Base-by-base conservation (phyloP, 2,888 invertebrate genomes). In the Adineta ricciae region DNA sequence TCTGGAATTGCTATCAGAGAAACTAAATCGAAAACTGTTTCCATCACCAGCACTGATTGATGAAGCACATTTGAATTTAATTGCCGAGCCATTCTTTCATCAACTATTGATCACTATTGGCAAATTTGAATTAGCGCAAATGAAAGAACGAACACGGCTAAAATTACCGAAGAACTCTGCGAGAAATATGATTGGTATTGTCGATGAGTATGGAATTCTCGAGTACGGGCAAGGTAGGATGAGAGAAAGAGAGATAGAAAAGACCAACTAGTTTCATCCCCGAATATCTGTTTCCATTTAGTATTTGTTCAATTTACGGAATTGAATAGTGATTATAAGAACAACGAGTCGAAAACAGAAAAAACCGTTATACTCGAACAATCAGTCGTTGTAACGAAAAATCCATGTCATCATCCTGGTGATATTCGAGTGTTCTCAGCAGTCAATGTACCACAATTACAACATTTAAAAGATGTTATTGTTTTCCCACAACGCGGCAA, bases 331-430 rank as follows among this genome's bases (percentile, higher is more conserved):
- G 16, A 32, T 7, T 50, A 50, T 50, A 50, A 2, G 3, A 50
- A 50, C 19, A 11, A 46, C 11, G 19, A 50, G 14, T 19, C 14
- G 14, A 19, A 50, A 16, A 16, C 3, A 7, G 5, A 2, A 50
- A 50, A 50, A 50, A 19, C 50, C 3, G 50, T 50, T 50, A 50
- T 50, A 7, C 50, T 50, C 19, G 16, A 50, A 50, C 50, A 32
- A 1, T 24, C 24, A 24, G 78, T 78, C 11, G 78, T 78, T 78
- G 16, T 78, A 19, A 78, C 78, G 9, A 78, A 78, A 41, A 78
- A 78, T 78, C 78, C 78, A 36, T 78, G 78, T 7, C 78, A 78
- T 78, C 78, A 78, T 78, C 78, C 78, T 4, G 78, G 78, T 24
- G 78, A 78, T 78, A 19, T 78, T n/a, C 78, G 78, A 78, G n/a